phyloP scores from a whole-genome alignment of 2,113 vertebrate species.

The Dolichallabes microphthalmus region DNA sequence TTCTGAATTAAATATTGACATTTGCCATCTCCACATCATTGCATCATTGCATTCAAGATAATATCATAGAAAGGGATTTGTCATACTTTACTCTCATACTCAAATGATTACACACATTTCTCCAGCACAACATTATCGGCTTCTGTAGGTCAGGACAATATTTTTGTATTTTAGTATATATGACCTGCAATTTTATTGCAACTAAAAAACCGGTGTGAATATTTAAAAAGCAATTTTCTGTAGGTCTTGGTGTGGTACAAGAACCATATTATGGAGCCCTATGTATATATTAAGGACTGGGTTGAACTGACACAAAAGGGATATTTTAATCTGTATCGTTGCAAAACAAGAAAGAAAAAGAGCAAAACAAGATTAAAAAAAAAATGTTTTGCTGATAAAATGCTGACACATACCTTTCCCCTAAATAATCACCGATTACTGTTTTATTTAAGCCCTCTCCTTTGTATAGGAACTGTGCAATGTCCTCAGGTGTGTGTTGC shows the following conservation, averaged over 20 bases:
- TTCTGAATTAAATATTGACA: too few species aligned
- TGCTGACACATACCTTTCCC: constrained; percentile 82
- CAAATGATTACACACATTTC: not conserved
- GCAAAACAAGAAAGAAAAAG: not conserved
- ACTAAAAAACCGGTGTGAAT: not conserved
- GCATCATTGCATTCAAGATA: too few species aligned
- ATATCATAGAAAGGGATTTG: not conserved
- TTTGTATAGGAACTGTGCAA: constrained; percentile 97
- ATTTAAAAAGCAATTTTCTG: not conserved
- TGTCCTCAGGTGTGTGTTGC: constrained; percentile 92
- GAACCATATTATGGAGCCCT: not conserved
- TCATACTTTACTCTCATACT: not conserved
- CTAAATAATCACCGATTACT: constrained; percentile 95
- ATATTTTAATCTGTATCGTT: not conserved
- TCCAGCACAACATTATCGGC: not conserved
- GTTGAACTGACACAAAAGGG: not conserved
- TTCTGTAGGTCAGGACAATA: not conserved
- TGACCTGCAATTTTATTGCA: not conserved
- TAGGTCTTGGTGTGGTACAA: not conserved
- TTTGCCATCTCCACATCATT: too few species aligned
- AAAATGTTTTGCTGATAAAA: constrained; percentile 29
- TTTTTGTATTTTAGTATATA: not conserved
- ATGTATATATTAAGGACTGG: not conserved
- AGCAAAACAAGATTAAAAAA: too few species aligned
- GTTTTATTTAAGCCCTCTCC: constrained; percentile 98